These are phyloP conservation scores for Microhierax caerulescens DNA, from an alignment of 2,797 vertebrate genomes.

Conservation along the genomic window DNA sequence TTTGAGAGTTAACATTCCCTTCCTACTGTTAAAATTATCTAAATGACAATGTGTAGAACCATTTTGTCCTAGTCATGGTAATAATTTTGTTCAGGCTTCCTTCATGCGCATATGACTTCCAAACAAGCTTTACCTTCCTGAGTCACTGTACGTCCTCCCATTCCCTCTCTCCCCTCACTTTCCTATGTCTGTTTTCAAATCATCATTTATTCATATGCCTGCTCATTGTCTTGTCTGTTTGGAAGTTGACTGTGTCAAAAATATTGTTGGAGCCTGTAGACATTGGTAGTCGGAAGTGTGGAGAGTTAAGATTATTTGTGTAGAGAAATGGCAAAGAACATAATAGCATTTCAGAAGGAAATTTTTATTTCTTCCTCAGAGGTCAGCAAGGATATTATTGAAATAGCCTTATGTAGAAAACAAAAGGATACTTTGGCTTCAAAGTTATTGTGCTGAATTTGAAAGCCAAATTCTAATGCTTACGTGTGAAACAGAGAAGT, in stretches of 20 bases:
- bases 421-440: neutral
- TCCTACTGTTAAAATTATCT: neutral
- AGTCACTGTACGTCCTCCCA: neutral
- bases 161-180: neutral
- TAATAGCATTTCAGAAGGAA: neutral
- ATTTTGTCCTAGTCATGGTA: neutral
- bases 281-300: neutral
- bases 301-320: neutral
- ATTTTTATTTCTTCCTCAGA: neutral
- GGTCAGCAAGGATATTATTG: neutral
- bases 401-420: neutral
- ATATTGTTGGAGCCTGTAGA: neutral
- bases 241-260: neutral
- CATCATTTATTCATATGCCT: neutral
- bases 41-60: neutral
- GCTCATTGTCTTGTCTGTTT: neutral
- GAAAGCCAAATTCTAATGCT: neutral
- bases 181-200: neutral
- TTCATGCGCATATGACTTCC: neutral
- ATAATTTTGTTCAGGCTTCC: neutral
- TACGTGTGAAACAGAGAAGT: neutral
- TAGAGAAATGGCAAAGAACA: neutral
- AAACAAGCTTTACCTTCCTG: neutral
- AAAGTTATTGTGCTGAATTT: neutral
- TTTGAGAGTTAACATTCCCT: neutral